Evolutionary conservation across 2,113 vertebrate species (phyloP).

Genomic region (Mus pahari): DNA sequence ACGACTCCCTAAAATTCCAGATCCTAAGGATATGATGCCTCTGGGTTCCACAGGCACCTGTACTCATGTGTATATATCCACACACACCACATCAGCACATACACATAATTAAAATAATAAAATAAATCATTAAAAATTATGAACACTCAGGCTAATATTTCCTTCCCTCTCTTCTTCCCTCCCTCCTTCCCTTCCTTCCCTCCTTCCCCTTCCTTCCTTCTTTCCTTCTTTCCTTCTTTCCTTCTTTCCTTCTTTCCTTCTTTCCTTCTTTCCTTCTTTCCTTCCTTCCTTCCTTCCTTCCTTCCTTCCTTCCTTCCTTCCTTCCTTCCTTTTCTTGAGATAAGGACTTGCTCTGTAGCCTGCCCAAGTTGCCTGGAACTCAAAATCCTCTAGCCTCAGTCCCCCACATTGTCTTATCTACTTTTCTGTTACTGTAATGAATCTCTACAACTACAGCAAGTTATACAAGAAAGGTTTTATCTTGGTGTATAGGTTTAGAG

Average conservation of each 20-base stretch:
- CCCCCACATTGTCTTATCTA: not conserved
- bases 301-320: not conserved
- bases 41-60: not conserved
- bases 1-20: not conserved
- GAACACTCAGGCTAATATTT: not conserved
- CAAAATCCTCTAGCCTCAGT: not conserved
- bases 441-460: not conserved
- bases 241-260: not conserved
- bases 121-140: not conserved
- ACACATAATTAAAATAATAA: not conserved
- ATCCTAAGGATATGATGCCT: not conserved
- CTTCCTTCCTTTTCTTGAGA: not conserved
- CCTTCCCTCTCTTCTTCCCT: not conserved
- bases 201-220: accelerated
- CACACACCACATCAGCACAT: not conserved
- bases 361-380: too few relatives aligned
- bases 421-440: not conserved
- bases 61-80: too few relatives aligned
- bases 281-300: accelerated
- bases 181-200: not conserved
- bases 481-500: not conserved
- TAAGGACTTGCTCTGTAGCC: not conserved
- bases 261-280: accelerated
- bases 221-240: not conserved
- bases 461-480: not conserved